These are phyloP conservation scores for Thamnophis elegans DNA, from an alignment of 2,797 vertebrate species.

Conservation along the genomic window DNA sequence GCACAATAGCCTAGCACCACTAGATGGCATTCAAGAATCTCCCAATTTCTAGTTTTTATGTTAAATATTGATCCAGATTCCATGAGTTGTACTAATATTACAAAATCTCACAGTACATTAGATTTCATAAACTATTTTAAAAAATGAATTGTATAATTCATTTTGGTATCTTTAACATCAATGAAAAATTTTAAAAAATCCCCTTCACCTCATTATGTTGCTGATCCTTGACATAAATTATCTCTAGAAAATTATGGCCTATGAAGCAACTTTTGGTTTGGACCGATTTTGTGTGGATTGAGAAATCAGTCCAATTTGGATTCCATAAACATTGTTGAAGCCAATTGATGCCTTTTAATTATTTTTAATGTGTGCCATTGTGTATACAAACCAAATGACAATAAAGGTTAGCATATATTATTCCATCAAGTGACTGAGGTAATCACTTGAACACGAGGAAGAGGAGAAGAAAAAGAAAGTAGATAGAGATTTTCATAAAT, in stretches of 20 bases:
- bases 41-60: neutral
- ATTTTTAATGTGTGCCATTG: neutral
- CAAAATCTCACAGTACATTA: neutral
- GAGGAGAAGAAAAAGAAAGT: neutral
- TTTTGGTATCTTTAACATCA: neutral
- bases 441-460: neutral
- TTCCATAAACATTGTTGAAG: neutral
- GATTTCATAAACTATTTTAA: neutral
- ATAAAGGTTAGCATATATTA: neutral
- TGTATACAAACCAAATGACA: neutral
- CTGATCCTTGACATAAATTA: neutral
- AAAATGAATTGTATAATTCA: neutral
- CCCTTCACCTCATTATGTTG: neutral
- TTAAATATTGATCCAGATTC: neutral
- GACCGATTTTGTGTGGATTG: neutral
- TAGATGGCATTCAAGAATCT: neutral
- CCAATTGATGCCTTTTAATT: neutral
- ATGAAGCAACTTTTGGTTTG: neutral
- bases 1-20: neutral
- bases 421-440: neutral
- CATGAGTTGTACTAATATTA: neutral
- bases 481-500: neutral
- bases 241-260: neutral
- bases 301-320: neutral
- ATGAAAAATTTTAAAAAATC: neutral